Evolutionary conservation across 2,888 invertebrate species (phyloP), one percentile per base, ranked within the genome.

Genomic region (Anaspis maculata): DNA sequence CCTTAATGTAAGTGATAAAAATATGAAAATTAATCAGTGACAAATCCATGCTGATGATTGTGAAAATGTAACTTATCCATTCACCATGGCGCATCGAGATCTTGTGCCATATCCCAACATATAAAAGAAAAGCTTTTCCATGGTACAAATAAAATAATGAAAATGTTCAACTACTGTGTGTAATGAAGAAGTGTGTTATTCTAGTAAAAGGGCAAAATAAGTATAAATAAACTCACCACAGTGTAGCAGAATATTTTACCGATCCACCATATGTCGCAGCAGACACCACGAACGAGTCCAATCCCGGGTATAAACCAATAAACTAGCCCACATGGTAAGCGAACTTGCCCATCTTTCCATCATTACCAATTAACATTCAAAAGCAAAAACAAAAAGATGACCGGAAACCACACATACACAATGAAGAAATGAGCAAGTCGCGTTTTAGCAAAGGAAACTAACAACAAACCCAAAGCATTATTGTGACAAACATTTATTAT

Each of bases 401-500:
- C 27, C 9, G 15, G 5, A 12, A 11, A 15, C 19, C 6, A 19
- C 19, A n/a, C n/a, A n/a, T n/a, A n/a, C n/a, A n/a, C n/a, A n/a
- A n/a, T n/a, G 24, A 28, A 51, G 49, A 52, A 52, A 50, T 50
- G 51, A 51, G 46, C 52, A 50, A 41, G 43, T 39, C 38, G 47
- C 39, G 42, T 40, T 33, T 45, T 52, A 58, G 59, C 59, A 54
- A 57, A 61, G 59, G 59, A 42, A 57, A 62, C 61, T 62, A 64
- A 65, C 64, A 64, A 62, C 62, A 65, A 64, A 64, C 64, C 66
- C 64, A 62, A 64, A 63, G 64, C 64, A 65, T 64, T 64, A 65
- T 63, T 63, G 64, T 64, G 63, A 65, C 62, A 62, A 64, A 65
- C 64, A 65, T 66, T 65, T 65, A 64, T 65, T 65, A 64, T 65